These are phyloP conservation scores for Solea senegalensis DNA, from an alignment of 2,113 vertebrate genomes.

Conservation along the genomic window DNA sequence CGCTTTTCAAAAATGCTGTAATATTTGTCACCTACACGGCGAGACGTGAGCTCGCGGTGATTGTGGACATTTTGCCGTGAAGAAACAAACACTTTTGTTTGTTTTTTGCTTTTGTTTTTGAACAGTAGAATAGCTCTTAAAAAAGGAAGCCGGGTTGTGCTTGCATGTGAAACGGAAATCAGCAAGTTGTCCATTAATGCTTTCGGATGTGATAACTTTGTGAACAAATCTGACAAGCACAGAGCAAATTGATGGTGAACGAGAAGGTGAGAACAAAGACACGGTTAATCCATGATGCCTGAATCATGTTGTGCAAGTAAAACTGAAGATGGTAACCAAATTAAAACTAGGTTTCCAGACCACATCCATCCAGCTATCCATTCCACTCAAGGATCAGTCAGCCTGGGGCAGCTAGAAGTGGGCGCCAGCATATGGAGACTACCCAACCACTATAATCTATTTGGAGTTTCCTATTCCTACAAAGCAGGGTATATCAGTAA, in stretches of 20 bases:
- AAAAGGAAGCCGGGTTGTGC: too few species aligned
- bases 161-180: too few species aligned
- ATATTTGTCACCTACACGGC: constrained; percentile 13
- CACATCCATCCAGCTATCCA: not conserved
- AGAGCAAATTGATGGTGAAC: too few species aligned
- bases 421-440: too few species aligned
- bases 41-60: constrained; percentile 12
- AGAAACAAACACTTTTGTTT: not conserved
- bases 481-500: too few species aligned
- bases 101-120: too few species aligned
- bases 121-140: too few species aligned
- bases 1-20: constrained; percentile 20
- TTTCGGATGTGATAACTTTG: not conserved
- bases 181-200: not conserved
- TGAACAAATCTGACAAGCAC: not conserved
- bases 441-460: too few species aligned
- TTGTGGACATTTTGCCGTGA: not conserved
- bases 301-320: not conserved
- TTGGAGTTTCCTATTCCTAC: too few species aligned
- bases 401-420: too few species aligned
- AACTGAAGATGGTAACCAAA: not conserved
- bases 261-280: not conserved
- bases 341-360: not conserved
- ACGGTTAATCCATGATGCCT: not conserved
- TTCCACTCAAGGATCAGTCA: too few species aligned